Evolutionary conservation across 2,113 vertebrate genomes (phyloP).

Genomic region (Verasper variegatus): DNA sequence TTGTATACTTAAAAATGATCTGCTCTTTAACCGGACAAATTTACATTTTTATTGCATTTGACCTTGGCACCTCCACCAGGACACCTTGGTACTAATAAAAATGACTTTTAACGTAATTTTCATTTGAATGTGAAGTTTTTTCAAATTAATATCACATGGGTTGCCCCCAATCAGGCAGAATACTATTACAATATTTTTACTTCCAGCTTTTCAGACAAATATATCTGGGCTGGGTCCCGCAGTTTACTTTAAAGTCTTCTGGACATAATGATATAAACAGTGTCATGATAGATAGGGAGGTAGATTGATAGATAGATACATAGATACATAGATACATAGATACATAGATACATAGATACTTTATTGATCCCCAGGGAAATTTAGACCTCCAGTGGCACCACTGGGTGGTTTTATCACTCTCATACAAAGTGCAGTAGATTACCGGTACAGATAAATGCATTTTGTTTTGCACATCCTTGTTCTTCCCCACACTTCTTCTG

Average conservation of each 20-base stretch:
- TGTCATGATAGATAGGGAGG: no score
- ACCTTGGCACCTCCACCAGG: not conserved
- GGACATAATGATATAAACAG: no score
- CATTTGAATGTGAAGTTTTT: not conserved
- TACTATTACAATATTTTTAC: not conserved
- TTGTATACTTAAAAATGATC: not conserved
- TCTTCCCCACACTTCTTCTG: slow-evolving; percentile 31
- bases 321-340: no score
- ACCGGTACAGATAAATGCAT: slow-evolving; percentile 15
- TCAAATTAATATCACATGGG: not conserved
- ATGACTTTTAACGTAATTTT: not conserved
- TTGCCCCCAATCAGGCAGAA: not conserved
- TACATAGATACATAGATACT: no score
- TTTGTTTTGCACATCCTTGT: slow-evolving; percentile 31
- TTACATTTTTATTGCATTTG: not conserved
- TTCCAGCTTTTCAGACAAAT: no score
- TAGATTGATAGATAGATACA: no score
- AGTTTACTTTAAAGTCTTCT: no score
- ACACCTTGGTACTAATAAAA: not conserved
- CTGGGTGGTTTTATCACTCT: not conserved
- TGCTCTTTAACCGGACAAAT: not conserved
- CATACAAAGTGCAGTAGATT: slow-evolving; percentile 31
- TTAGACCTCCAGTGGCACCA: no score
- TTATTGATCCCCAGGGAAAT: no score
- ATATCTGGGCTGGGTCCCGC: no score